Evolutionary conservation across 2,888 invertebrate genomes (phyloP).

Genomic region (Stenodema calcarata): DNA sequence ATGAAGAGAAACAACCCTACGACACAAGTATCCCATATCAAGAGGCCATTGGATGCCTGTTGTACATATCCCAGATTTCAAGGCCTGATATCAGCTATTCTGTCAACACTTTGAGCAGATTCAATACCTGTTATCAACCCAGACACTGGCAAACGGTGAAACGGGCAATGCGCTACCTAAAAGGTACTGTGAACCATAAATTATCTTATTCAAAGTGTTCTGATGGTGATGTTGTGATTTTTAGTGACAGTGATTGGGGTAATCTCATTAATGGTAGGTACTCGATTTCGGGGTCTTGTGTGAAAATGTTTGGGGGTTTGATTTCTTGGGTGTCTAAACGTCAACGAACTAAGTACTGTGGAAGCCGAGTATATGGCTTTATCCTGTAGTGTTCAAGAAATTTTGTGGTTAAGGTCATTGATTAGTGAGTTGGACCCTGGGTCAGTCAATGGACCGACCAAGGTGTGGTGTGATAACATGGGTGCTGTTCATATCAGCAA

Average conservation of each 20-base stretch:
- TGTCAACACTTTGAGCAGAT: neutral
- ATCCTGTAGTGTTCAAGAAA: neutral
- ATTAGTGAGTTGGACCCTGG: neutral
- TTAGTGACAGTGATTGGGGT: conserved; percentile 18
- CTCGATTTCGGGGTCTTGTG: neutral
- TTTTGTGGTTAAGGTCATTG: neutral
- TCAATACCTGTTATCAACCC: neutral
- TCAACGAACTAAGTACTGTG: neutral
- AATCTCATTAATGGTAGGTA: neutral
- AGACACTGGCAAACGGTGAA: neutral
- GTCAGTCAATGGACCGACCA: neutral
- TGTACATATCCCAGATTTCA: neutral
- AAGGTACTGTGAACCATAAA: neutral
- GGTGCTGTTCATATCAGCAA: neutral
- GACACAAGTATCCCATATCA: neutral
- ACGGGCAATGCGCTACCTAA: neutral
- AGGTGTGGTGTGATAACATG: neutral
- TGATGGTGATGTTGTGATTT: neutral
- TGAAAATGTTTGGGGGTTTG: neutral
- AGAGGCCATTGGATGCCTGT: neutral
- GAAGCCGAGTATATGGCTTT: conserved; percentile 4
- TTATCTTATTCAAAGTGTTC: neutral
- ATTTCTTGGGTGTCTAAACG: neutral
- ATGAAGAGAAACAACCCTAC: neutral
- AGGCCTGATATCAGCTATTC: neutral